Evolutionary conservation across 2,888 invertebrate species (phyloP).

Genomic region (Caenorhabditis wallacei): DNA sequence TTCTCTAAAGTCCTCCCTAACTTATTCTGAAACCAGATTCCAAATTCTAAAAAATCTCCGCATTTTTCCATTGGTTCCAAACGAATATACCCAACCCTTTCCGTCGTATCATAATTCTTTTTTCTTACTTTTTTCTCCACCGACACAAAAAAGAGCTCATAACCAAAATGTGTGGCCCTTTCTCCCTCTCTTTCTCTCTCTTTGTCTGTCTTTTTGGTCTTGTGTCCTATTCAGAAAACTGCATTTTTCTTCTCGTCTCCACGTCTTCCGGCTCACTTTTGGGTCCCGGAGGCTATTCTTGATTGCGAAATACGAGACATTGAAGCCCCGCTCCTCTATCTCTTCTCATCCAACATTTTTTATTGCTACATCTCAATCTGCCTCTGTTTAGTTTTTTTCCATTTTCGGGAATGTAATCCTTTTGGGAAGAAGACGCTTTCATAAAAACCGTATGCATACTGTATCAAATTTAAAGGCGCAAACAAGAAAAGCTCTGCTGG

Average conservation of each 20-base stretch:
- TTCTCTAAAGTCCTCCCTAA: not conserved
- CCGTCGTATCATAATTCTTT: slow-evolving; percentile 51
- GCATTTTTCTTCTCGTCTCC: slow-evolving; percentile 31
- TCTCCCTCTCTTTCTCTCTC: slow-evolving; percentile 15
- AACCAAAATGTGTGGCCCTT: slow-evolving; percentile 19
- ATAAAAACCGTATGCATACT: not conserved
- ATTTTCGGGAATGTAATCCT: not conserved
- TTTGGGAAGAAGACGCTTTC: not conserved
- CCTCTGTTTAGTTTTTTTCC: not conserved
- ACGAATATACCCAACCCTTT: slow-evolving; percentile 13
- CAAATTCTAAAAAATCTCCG: not conserved
- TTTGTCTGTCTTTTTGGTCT: slow-evolving; percentile 16
- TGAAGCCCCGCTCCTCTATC: slow-evolving; percentile 17
- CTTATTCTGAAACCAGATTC: not conserved
- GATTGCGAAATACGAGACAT: slow-evolving; percentile 65
- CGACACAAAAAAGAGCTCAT: slow-evolving; percentile 46
- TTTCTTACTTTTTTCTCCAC: slow-evolving; percentile 12
- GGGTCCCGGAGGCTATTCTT: slow-evolving; percentile 49
- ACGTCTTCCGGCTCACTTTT: slow-evolving; percentile 35
- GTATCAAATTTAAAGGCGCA: not conserved
- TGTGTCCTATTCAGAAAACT: slow-evolving; percentile 38
- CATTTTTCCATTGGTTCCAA: not conserved
- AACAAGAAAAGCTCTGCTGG: not conserved
- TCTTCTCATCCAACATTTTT: slow-evolving; percentile 15
- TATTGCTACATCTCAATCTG: slow-evolving; percentile 37